These are phyloP conservation scores for Chlamydotis undulata DNA, from an alignment of 2,113 vertebrate species.

Conservation along the genomic window DNA sequence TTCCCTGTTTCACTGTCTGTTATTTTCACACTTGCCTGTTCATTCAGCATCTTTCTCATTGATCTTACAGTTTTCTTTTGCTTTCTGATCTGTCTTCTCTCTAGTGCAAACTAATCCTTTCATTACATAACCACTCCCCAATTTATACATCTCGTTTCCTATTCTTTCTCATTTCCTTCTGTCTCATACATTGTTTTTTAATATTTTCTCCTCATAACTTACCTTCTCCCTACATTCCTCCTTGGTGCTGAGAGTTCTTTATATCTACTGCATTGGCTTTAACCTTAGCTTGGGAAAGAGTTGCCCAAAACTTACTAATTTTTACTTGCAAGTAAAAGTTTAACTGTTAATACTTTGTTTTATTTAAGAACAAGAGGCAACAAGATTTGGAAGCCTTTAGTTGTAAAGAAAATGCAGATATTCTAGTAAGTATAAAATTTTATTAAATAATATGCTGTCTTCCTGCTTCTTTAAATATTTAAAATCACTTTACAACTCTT, in stretches of 20 bases:
- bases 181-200: not conserved
- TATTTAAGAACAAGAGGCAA: not conserved
- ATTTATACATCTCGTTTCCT: not conserved
- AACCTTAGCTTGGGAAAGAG: not conserved
- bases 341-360: not conserved
- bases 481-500: conserved; percentile 37
- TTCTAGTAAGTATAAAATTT: not conserved
- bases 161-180: not conserved
- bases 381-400: not conserved
- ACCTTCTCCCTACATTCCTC: not conserved
- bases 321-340: not conserved
- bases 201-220: not conserved
- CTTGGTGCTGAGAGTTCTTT: not conserved
- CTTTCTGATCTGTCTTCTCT: conserved; percentile 19
- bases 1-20: not conserved
- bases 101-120: not conserved
- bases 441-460: not conserved
- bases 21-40: not conserved
- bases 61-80: not conserved
- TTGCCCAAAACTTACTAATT: not conserved
- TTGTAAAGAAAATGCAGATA: conserved; percentile 10
- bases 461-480: conserved; percentile 50
- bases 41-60: not conserved
- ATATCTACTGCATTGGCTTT: not conserved
- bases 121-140: not conserved